Percentiles rank a stretch among this genome's conserved stretches.
These are phyloP conservation scores for Bradynema listronoti DNA, from an alignment of 1,140 invertebrate species.

Conservation along the genomic window DNA sequence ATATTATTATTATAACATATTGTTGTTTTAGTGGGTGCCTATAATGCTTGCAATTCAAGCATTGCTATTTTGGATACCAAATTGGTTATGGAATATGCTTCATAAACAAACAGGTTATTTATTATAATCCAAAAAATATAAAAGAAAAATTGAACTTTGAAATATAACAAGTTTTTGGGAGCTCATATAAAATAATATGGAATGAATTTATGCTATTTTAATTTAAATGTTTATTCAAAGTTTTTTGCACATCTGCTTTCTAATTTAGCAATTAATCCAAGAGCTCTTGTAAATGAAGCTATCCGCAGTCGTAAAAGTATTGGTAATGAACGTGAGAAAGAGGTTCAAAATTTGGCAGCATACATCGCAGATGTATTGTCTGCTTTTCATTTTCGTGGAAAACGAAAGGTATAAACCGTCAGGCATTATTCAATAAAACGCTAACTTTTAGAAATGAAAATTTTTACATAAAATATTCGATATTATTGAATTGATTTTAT, in stretches of 20 bases:
- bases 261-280: constrained; percentile 50
- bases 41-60: constrained; percentile 49
- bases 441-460: no score
- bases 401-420: not conserved
- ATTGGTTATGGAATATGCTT: constrained; percentile 50
- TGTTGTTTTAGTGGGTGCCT: constrained; percentile 48
- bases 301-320: constrained; percentile 10
- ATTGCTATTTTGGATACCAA: constrained; percentile 46
- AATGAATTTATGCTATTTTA: not conserved
- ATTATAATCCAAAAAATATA: no score
- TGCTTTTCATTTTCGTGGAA: constrained; percentile 32
- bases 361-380: constrained; percentile 51
- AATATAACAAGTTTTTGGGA: no score
- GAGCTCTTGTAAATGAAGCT: constrained; percentile 31
- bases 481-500: not conserved
- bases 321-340: constrained; percentile 42
- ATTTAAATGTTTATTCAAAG: no score
- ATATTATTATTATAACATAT: no score
- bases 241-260: no score
- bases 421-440: no score
- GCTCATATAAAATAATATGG: constrained; percentile 2
- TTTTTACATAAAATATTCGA: no score
- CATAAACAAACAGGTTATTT: constrained; percentile 56
- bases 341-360: constrained; percentile 42
- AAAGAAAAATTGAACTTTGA: no score